phyloP scores from a whole-genome alignment of 2,797 vertebrate genomes.

The Danio choprae region DNA sequence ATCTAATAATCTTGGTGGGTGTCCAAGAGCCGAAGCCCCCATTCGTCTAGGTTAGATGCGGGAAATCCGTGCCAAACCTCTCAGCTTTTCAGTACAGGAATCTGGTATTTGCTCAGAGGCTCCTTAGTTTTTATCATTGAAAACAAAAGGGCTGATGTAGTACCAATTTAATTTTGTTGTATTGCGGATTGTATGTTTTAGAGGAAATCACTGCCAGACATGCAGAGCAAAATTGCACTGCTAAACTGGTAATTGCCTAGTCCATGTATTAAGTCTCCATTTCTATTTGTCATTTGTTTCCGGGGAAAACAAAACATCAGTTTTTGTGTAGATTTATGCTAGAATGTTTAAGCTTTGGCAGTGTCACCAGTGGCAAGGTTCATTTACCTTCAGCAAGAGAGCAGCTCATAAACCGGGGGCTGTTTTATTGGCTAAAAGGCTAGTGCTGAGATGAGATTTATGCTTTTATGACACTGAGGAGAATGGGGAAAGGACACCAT shows the following conservation, averaged over 20 bases:
- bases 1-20: slow-evolving; percentile 68
- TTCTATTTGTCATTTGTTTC: neutral
- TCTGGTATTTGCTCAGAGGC: neutral
- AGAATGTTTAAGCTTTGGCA: slow-evolving; percentile 64
- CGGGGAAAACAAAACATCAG: neutral
- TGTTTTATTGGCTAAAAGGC: slow-evolving; percentile 71
- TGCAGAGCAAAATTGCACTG: neutral
- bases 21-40: slow-evolving; percentile 51
- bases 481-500: slow-evolving; percentile 69
- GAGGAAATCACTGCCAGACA: neutral
- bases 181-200: neutral
- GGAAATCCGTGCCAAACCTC: slow-evolving; percentile 45
- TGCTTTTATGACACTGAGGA: slow-evolving; percentile 81
- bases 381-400: slow-evolving; percentile 68
- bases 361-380: slow-evolving; percentile 60
- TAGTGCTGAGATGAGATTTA: slow-evolving; percentile 80
- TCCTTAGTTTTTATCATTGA: neutral
- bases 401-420: slow-evolving; percentile 64
- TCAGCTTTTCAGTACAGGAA: slow-evolving; percentile 23
- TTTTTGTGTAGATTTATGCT: slow-evolving; percentile 16
- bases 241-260: neutral
- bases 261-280: neutral
- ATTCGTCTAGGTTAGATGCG: slow-evolving; percentile 61
- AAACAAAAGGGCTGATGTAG: slow-evolving; percentile 11
- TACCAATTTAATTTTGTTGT: neutral